Evolutionary conservation across 2,888 invertebrate genomes (phyloP).

Genomic region (Epiblema foenella): DNA sequence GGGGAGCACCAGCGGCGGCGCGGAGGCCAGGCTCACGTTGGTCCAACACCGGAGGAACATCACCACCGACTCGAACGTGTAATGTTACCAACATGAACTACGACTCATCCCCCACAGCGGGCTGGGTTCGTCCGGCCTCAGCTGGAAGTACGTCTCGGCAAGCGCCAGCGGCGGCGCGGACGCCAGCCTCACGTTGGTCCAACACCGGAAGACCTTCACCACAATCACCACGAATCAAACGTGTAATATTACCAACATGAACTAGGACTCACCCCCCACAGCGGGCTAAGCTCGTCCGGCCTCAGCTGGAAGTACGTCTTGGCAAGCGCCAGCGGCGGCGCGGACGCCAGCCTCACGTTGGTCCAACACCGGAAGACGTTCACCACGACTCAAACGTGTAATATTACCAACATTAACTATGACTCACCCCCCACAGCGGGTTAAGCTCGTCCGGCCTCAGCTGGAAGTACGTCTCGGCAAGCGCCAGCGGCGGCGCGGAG

Average conservation of each 20-base stretch:
- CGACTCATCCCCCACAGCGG: too few relatives aligned
- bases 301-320: slow-evolving; percentile 5
- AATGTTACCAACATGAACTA: too few relatives aligned
- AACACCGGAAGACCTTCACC: slow-evolving; percentile 98
- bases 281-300: too few relatives aligned
- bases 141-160: slow-evolving; percentile 9
- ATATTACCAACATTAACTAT: background rate
- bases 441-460: slow-evolving; percentile 97
- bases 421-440: slow-evolving; percentile 97
- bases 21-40: slow-evolving; percentile 94
- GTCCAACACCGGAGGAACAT: slow-evolving; percentile 99
- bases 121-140: too few relatives aligned
- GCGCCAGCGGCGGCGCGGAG: slow-evolving; percentile 94
- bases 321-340: slow-evolving; percentile 93
- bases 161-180: slow-evolving; percentile 95
- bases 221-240: too few relatives aligned
- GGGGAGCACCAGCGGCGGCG: slow-evolving; percentile 93
- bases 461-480: slow-evolving; percentile 97
- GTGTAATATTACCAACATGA: too few relatives aligned
- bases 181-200: slow-evolving; percentile 96
- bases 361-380: slow-evolving; percentile 99
- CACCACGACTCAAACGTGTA: slow-evolving; percentile 98
- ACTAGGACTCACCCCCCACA: too few relatives aligned
- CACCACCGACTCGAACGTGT: too few relatives aligned
- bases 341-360: slow-evolving; percentile 94